phyloP scores from a whole-genome alignment of 2,797 vertebrate genomes.

The Buceros bicornis region DNA sequence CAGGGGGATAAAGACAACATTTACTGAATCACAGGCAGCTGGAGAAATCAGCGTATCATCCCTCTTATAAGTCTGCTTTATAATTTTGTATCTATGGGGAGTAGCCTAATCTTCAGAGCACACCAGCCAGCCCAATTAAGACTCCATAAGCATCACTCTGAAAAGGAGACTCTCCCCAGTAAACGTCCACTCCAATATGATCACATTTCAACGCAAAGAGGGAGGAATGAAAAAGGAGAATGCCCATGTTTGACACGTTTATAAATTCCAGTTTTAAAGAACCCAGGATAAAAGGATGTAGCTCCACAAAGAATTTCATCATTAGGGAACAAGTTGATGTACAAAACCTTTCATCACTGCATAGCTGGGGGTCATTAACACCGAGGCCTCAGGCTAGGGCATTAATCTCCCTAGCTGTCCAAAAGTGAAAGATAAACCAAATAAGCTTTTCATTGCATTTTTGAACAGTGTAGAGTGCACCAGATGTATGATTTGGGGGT shows the following conservation, averaged over 20 bases:
- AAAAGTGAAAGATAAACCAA: neutral
- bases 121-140: conserved; percentile 10
- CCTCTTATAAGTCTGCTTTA: neutral
- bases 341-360: conserved; percentile 17
- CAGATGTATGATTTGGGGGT: neutral
- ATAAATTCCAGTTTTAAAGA: conserved; percentile 13
- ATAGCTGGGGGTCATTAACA: conserved; percentile 42
- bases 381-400: neutral
- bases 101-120: neutral
- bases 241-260: neutral
- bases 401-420: conserved; percentile 34
- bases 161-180: neutral
- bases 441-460: neutral
- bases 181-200: conserved; percentile 27
- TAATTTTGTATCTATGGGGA: neutral
- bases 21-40: neutral
- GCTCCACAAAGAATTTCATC: conserved; percentile 38
- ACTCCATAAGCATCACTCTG: neutral
- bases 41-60: neutral
- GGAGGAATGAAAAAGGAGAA: conserved; percentile 1
- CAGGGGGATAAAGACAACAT: neutral
- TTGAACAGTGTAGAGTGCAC: neutral
- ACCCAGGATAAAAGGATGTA: neutral
- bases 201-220: neutral
- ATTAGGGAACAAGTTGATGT: neutral